Conservation (phyloP, 2,113 vertebrate genomes). For the Ardeotis arabs region DNA sequence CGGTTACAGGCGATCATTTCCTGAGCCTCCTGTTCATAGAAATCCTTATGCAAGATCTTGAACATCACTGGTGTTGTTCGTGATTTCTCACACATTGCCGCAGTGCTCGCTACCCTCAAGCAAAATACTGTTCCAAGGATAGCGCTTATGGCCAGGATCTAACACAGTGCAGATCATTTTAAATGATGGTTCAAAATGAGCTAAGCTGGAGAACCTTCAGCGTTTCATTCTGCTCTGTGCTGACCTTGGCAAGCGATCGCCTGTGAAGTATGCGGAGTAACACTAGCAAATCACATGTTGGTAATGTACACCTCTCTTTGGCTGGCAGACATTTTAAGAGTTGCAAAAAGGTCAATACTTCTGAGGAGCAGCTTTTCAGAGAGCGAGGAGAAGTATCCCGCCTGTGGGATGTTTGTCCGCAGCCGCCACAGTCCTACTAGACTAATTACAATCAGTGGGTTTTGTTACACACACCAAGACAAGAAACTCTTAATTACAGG, state of each 20-base stretch:
- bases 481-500: neutral
- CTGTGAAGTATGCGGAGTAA: neutral
- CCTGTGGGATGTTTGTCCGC: neutral
- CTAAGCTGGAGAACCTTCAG: neutral
- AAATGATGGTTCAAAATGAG: neutral
- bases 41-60: neutral
- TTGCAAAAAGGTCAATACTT: constrained; percentile 64
- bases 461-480: neutral
- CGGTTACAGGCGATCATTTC: neutral
- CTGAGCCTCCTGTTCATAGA: neutral
- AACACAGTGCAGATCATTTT: neutral
- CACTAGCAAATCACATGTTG: constrained; percentile 37
- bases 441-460: neutral
- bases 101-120: neutral
- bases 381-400: neutral
- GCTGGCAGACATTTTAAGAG: constrained; percentile 37
- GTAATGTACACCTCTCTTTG: constrained; percentile 52
- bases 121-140: neutral
- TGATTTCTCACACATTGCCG: neutral
- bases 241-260: constrained; percentile 20
- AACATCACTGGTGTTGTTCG: neutral
- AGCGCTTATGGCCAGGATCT: neutral
- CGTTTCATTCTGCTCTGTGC: neutral
- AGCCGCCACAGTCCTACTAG: neutral
- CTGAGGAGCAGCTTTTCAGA: neutral